Evolutionary conservation across 2,888 invertebrate genomes (phyloP).

Genomic region (Epirrhoe tristata): DNA sequence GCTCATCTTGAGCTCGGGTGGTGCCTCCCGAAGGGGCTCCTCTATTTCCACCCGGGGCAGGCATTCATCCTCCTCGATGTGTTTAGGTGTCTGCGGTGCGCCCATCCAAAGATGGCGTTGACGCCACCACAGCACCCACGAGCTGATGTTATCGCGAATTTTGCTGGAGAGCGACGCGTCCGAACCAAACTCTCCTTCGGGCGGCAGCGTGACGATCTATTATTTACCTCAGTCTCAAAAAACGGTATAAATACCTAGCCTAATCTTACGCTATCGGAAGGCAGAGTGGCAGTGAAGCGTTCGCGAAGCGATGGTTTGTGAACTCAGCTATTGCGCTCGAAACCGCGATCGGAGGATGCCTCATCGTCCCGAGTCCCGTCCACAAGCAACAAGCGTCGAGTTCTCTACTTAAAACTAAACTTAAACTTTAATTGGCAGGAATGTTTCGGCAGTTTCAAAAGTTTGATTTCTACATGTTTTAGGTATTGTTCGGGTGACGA

Average conservation of each 20-base stretch:
- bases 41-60: constrained; percentile 71
- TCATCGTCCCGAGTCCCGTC: constrained; percentile 55
- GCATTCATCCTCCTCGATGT: constrained; percentile 75
- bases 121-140: constrained; percentile 84
- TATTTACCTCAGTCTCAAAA: constrained; percentile 50
- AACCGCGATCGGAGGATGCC: constrained; percentile 47
- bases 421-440: constrained; percentile 65
- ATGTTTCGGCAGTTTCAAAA: constrained; percentile 59
- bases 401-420: constrained; percentile 61
- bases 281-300: constrained; percentile 70
- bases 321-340: constrained; percentile 61
- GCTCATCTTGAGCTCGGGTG: constrained; percentile 71
- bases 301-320: constrained; percentile 65
- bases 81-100: constrained; percentile 81
- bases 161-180: constrained; percentile 64
- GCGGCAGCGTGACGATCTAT: constrained; percentile 52
- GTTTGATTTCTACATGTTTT: constrained; percentile 62
- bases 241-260: constrained; percentile 55
- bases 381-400: constrained; percentile 68
- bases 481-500: constrained; percentile 61
- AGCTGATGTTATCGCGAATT: constrained; percentile 81
- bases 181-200: constrained; percentile 48
- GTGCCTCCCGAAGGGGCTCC: constrained; percentile 60
- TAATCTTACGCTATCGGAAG: constrained; percentile 62
- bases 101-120: constrained; percentile 82